These are phyloP conservation scores for Diplazon laetatorius DNA, from an alignment of 2,888 invertebrate species.

Conservation along the genomic window DNA sequence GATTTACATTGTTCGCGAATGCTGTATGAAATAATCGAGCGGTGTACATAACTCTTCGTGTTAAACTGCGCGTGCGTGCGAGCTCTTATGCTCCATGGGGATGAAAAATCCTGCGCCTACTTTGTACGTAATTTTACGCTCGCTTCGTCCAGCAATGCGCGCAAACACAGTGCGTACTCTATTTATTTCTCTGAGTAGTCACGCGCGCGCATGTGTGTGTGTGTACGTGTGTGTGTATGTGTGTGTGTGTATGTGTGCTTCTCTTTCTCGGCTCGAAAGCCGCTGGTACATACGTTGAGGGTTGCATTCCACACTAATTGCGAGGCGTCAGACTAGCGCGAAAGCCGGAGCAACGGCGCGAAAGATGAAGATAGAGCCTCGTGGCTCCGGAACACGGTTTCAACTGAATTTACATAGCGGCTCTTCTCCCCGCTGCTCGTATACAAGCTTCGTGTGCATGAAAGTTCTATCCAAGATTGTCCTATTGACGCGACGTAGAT, in stretches of 20 bases:
- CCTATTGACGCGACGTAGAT: too few species aligned
- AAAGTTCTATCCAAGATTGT: too few species aligned
- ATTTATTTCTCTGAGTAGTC: constrained; percentile 53
- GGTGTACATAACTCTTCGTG: background rate
- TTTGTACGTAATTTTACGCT: constrained; percentile 55
- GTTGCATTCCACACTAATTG: constrained; percentile 75
- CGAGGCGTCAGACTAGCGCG: constrained; percentile 68
- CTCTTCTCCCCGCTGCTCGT: background rate
- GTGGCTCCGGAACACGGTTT: constrained; percentile 46
- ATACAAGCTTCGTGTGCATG: too few species aligned
- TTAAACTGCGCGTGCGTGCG: background rate
- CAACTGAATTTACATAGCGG: constrained; percentile 67
- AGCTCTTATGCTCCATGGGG: background rate
- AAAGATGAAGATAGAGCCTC: constrained; percentile 4
- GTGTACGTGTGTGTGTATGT: constrained; percentile 6
- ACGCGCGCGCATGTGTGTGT: constrained; percentile 17
- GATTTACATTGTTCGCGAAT: background rate
- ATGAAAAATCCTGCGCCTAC: constrained; percentile 23
- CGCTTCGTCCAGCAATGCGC: background rate
- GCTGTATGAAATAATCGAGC: constrained; percentile 28
- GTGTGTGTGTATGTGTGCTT: constrained; percentile 28
- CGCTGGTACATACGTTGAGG: constrained; percentile 16
- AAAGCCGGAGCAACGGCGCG: constrained; percentile 14
- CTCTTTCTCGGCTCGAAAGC: constrained; percentile 47
- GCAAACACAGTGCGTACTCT: constrained; percentile 24